phyloP scores from a whole-genome alignment of 2,797 vertebrate species.

The Pseudochirops corinnae region DNA sequence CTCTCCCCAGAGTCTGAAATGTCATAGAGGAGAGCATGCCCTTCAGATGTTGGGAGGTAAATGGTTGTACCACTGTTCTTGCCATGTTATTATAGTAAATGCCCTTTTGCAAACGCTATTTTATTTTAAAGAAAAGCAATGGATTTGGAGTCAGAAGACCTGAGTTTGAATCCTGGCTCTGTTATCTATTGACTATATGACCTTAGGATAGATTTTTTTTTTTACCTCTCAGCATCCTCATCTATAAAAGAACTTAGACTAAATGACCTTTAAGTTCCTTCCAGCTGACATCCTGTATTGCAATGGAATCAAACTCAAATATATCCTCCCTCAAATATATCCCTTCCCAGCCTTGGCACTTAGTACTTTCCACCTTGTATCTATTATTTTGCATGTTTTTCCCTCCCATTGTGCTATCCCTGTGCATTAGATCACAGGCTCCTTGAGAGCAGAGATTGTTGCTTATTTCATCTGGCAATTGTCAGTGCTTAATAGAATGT shows the following conservation, averaged over 20 bases:
- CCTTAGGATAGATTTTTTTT: neutral
- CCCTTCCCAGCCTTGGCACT: neutral
- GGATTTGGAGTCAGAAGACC: neutral
- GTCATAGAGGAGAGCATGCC: neutral
- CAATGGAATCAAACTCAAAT: neutral
- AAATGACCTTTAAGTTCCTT: neutral
- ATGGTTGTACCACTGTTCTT: neutral
- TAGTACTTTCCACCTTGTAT: neutral
- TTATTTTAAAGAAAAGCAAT: neutral
- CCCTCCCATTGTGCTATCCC: neutral
- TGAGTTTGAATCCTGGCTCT: neutral
- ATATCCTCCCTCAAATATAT: too few species aligned
- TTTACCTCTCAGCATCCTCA: neutral
- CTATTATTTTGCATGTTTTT: too few species aligned
- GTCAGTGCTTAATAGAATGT: neutral
- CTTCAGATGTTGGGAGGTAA: neutral
- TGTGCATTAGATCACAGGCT: neutral
- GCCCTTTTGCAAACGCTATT: neutral
- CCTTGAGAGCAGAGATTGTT: neutral
- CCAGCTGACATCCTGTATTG: neutral
- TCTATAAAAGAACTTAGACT: neutral
- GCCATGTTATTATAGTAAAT: neutral
- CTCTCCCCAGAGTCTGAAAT: neutral
- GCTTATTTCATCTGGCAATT: neutral
- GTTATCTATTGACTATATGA: neutral